Evolutionary conservation across 1,140 invertebrate species (phyloP), one percentile per base, ranked within the genome.

Genomic region (Arion vulgaris): DNA sequence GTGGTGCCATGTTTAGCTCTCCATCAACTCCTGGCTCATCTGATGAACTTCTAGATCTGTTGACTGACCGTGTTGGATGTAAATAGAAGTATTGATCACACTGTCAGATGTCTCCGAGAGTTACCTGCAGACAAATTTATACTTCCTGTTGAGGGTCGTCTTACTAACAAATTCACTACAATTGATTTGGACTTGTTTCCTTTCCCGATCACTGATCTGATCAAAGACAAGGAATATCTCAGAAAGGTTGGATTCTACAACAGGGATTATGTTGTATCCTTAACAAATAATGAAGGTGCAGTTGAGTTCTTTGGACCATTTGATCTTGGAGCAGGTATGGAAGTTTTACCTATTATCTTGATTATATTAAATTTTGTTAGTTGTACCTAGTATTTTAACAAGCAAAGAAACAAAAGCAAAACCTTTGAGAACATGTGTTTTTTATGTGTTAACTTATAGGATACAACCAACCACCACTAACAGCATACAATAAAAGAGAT

Each of bases 121-220:
- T 57, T 76, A 15, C 74, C 74, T 38, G 26, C 74, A 7, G 49
- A 53, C 19, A 32, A 17, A 26, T 76, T 76, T 45, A 17, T 53
- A 13, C 51, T 76, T 2, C 74, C 74, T 7, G 9, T 57, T 11
- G 74, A 76, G 36, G 74, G 74, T 9, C 41, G 49, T 49, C 1
- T 76, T 26, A 76, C 74, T 1, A 76, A 76, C 74, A 76, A 76
- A 45, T 76, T 76, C 51, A 76, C 74, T 2, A 76, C 45, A 32
- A 76, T 76, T 28, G 74, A 76, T 53, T 45, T 45, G 17, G 74
- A 76, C 7, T 53, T 76, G 4, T 76, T 76, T 53, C 74, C 74
- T n/a, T 45, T 49, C 4, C 51, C 74, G 9, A 53, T 76, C 23
- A 53, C 15, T 5, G 45, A 53, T 34, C 74, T 76, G 1, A 45